Conservation (phyloP, 1,140 invertebrate genomes). For the Lycorma delicatula region DNA sequence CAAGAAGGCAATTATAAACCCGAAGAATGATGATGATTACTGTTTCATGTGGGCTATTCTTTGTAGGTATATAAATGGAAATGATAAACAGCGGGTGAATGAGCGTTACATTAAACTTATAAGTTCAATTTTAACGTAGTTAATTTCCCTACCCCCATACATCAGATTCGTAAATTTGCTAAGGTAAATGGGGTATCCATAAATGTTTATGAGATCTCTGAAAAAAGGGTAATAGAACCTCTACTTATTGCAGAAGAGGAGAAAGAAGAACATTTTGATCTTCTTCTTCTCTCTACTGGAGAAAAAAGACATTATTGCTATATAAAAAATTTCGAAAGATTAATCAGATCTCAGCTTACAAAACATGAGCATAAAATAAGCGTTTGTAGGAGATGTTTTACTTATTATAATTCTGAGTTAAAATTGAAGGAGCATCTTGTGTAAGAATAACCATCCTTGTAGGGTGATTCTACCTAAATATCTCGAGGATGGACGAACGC, state of each 20-base stretch:
- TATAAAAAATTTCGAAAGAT: slow-evolving; percentile 4
- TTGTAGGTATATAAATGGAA: neutral
- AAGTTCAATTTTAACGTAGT: slow-evolving; percentile 6
- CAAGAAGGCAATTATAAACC: neutral
- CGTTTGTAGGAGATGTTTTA: slow-evolving; percentile 12
- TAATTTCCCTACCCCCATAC: neutral
- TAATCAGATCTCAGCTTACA: neutral
- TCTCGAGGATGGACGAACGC: neutral
- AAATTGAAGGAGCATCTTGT: slow-evolving; percentile 2
- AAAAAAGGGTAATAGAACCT: slow-evolving; percentile 5
- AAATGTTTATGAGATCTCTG: slow-evolving; percentile 11
- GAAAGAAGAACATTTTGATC: slow-evolving; percentile 5
- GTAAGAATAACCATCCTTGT: neutral
- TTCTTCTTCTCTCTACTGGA: neutral
- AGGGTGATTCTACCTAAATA: neutral
- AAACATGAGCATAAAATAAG: neutral
- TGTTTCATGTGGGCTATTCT: slow-evolving; percentile 10
- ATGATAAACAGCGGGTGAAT: neutral
- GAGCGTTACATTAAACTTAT: neutral
- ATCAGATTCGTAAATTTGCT: slow-evolving; percentile 8
- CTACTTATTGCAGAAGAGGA: neutral
- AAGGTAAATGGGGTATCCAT: slow-evolving; percentile 10
- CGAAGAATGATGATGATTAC: slow-evolving; percentile 3
- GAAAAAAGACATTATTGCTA: slow-evolving; percentile 8
- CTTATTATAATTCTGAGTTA: neutral